A percentile compares a stretch with the other conserved stretches of the same genome.
These are phyloP conservation scores for Drosophila murphyi DNA, from an alignment of 1,140 invertebrate genomes.

Conservation along the genomic window DNA sequence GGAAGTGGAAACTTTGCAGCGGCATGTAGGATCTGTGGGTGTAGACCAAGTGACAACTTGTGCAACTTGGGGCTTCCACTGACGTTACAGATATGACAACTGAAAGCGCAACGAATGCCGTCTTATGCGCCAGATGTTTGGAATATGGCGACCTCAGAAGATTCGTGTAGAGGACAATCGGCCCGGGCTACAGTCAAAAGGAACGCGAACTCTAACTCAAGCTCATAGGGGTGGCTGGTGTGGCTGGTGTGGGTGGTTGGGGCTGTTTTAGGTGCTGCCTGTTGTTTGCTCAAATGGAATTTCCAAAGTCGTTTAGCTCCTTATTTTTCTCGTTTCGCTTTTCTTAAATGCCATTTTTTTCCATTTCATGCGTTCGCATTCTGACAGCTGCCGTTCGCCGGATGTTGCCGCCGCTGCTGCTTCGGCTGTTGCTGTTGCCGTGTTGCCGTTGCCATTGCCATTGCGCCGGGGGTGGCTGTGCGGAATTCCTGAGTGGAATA, in stretches of 20 bases:
- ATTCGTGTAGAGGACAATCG: conserved; percentile 18
- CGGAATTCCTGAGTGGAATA: conserved; percentile 73
- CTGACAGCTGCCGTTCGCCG: conserved; percentile 66
- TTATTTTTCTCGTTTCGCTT: conserved; percentile 83
- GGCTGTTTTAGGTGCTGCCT: conserved; percentile 49
- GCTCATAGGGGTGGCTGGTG: not conserved
- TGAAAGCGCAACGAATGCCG: not conserved
- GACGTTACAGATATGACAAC: conserved; percentile 14
- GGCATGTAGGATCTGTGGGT: conserved; percentile 11
- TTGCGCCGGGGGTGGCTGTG: conserved; percentile 58
- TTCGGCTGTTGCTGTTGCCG: conserved; percentile 27
- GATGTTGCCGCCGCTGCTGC: conserved; percentile 23
- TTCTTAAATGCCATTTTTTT: conserved; percentile 83
- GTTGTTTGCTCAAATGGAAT: conserved; percentile 83
- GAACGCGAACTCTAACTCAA: conserved; percentile 2
- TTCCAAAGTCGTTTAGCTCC: conserved; percentile 82
- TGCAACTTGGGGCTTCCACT: conserved; percentile 7
- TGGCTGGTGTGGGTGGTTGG: not conserved
- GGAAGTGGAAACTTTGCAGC: not conserved
- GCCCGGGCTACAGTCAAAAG: conserved; percentile 1
- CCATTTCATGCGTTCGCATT: conserved; percentile 79
- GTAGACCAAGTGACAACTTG: conserved; percentile 31
- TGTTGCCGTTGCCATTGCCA: not conserved
- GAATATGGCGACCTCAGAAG: conserved; percentile 5
- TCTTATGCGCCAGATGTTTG: conserved; percentile 13